Evolutionary conservation across 2,797 vertebrate species (phyloP), one percentile per base, ranked within the genome.

Genomic region (Anolis apletophallus): DNA sequence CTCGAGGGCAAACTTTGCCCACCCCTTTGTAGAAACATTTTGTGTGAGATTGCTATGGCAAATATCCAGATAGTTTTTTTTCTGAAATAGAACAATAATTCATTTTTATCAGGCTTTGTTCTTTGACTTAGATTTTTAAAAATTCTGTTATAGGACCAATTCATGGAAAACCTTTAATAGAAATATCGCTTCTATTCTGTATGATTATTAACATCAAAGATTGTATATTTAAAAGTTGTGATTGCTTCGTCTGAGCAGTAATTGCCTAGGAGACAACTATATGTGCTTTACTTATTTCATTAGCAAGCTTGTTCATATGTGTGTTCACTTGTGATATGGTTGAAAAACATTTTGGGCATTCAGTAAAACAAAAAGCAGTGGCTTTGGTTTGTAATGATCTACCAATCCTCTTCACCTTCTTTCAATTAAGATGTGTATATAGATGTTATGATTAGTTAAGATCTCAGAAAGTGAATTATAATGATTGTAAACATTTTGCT

Each of bases 401-500:
- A 23, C 73, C 50, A 78, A 29, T 72, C 19, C 40, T 2, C 29
- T 40, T 2, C 73, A 73, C 32, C 32, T 83, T 76, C 0, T 81
- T 50, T 85, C 61, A 90, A 52, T 90, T 84, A 87, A 2, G 88
- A 86, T 0, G 7, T 84, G 23, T 81, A 2, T 85, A 12, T 87
- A 74, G 67, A 79, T 89, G 68, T 91, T 91, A 87, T 0, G 4
- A 74, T 87, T 73, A 84, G 81, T 76, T 67, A 84, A 12, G 21
- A 80, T 93, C 84, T 85, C 86, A 72, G 74, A 89, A 90, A 88
- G 82, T 81, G 88, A 76, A 87, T 88, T 93, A 64, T 80, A 92
- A 86, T 87, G 64, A 89, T 34, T 91, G 82, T 68, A 90, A 92
- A 87, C 88, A 93, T 91, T 67, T 88, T 91, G 88, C 55, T 90